phyloP scores from a whole-genome alignment of 2,888 invertebrate species.

The Cephus pygmeus region DNA sequence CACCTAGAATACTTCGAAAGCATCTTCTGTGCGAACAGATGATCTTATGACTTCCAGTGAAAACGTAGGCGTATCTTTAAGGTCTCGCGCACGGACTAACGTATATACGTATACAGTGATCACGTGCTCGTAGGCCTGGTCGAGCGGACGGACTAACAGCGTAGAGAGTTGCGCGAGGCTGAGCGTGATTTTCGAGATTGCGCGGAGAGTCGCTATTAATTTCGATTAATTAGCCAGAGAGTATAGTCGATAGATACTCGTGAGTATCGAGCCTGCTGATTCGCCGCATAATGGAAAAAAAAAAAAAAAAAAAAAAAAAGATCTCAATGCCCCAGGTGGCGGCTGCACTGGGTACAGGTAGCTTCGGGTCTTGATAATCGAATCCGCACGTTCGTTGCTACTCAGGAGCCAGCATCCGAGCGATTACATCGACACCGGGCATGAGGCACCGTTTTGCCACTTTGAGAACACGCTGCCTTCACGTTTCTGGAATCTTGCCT shows the following conservation, averaged over 20 bases:
- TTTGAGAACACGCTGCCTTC: neutral
- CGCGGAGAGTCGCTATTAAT: slow-evolving; percentile 42
- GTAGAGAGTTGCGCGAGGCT: neutral
- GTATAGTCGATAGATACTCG: slow-evolving; percentile 16
- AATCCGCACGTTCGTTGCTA: slow-evolving; percentile 45
- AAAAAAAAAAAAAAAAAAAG: neutral
- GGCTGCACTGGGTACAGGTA: neutral
- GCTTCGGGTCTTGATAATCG: slow-evolving; percentile 44
- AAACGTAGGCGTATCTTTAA: neutral
- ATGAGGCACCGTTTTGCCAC: neutral
- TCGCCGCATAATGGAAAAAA: neutral
- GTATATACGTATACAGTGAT: neutral
- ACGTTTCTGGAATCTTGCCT: neutral
- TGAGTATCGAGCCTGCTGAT: neutral
- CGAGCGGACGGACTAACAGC: neutral
- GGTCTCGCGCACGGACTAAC: neutral
- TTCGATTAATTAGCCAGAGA: slow-evolving; percentile 52
- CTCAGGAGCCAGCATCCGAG: slow-evolving; percentile 2
- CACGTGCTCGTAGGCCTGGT: neutral
- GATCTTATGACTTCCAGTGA: neutral
- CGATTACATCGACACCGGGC: neutral
- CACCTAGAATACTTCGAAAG: neutral
- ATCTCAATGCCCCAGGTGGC: neutral
- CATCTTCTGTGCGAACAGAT: neutral
- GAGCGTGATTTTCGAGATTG: neutral